Evolutionary conservation across 1,140 invertebrate genomes (phyloP).

Genomic region (Psix sp.): DNA sequence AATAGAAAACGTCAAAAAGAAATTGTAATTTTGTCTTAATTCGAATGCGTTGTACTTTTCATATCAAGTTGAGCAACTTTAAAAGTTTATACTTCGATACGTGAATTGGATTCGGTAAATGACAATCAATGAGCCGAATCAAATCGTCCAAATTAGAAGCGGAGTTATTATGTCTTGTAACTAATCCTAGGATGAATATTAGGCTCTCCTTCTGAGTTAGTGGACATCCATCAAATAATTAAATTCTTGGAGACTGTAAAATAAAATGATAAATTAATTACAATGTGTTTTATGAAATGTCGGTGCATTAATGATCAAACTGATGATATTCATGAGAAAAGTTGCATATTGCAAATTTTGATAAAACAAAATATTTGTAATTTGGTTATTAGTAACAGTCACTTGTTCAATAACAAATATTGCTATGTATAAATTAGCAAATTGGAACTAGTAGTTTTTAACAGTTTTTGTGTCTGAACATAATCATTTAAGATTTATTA

Average conservation of each 20-base stretch:
- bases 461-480: too few species aligned
- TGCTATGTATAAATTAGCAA: too few species aligned
- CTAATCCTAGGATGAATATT: conserved; percentile 19
- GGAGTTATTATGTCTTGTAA: conserved; percentile 9
- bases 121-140: conserved; percentile 26
- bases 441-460: too few species aligned
- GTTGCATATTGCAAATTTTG: too few species aligned
- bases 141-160: conserved; percentile 24
- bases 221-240: conserved; percentile 3
- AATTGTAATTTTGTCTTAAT: background rate
- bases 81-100: conserved; percentile 13
- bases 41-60: background rate
- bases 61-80: background rate
- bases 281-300: too few species aligned
- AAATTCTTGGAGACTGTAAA: background rate
- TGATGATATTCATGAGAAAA: too few species aligned
- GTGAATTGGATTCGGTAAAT: conserved; percentile 6
- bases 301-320: too few species aligned
- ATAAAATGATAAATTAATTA: too few species aligned
- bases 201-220: conserved; percentile 23
- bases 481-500: too few species aligned
- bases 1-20: background rate
- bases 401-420: too few species aligned
- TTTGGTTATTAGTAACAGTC: too few species aligned
- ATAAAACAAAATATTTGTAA: too few species aligned